Base-by-base conservation (phyloP, 1,140 invertebrate species). In the Drosophila insularis region DNA sequence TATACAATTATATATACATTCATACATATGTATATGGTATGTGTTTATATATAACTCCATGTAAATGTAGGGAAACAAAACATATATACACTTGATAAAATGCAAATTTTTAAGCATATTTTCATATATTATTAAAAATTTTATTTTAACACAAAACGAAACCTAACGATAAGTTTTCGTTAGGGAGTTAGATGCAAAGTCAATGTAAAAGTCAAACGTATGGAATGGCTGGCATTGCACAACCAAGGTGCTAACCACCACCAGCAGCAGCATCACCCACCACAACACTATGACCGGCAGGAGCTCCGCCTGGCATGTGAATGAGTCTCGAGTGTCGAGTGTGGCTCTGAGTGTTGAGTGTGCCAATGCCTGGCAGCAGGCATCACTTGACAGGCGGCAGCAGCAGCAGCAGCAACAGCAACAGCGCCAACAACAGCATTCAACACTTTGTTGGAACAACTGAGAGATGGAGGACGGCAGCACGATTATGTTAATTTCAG, bases 401-500 rank as follows among this genome's bases (percentile, higher is more conserved):
- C 43, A 2, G 43, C 43, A 50, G 17, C 43, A 46, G 17, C 14
- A 17, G 40, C 4, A 3, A 6, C 40, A 43, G 40, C 40, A 17
- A 7, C 6, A 35, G 32, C 32, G 32, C 6, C 32, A 37, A 11
- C 55, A 74, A 81, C 76, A 84, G 77, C 81, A 68, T 78, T 86
- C 82, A 86, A 86, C 82, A 86, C 82, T 86, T 87, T 82, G 81
- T 75, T 87, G 65, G 67, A 68, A 65, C 68, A 71, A 65, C 60
- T 59, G 64, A 77, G 46, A 27, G 46, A 21, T 27, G 43, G 43
- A 53, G 19, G 40, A 63, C 58, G 65, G 61, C 71, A 74, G 82
- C 84, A 87, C 84, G 84, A 87, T 87, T 87, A 87, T 87, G 84
- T 89, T 87, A 87, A 87, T 87, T 87, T 80, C 65, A 63, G 68